Conservation (phyloP, 2,113 vertebrate genomes). For the Okapia johnstoni region DNA sequence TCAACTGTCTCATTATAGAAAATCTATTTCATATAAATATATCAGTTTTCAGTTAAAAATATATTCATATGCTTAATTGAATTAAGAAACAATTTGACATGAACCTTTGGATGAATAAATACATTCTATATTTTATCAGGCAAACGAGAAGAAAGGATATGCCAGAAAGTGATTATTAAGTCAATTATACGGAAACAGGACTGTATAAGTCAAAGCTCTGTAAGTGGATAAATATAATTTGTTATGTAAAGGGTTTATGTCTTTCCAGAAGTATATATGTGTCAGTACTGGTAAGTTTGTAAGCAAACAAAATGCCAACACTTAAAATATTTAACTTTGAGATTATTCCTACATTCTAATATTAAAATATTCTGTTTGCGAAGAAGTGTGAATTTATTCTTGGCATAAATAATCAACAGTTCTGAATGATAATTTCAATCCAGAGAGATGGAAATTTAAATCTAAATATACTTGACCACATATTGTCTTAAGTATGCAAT, state of each 20-base stretch:
- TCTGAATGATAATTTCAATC: neutral
- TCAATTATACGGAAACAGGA: conserved; percentile 95
- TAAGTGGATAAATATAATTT: conserved; percentile 78
- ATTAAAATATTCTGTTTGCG: conserved; percentile 34
- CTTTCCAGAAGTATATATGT: neutral
- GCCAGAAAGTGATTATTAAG: conserved; percentile 94
- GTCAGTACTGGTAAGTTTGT: neutral
- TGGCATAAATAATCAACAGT: neutral
- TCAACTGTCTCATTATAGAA: neutral
- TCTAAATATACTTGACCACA: neutral
- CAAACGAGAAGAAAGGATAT: conserved; percentile 94
- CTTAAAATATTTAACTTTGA: neutral
- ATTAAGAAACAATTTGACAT: neutral
- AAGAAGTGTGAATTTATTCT: conserved; percentile 41
- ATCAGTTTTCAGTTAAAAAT: neutral
- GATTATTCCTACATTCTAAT: neutral
- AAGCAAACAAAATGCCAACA: neutral
- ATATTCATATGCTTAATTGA: neutral
- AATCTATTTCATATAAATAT: neutral
- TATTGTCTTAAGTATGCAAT: neutral
- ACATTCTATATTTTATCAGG: conserved; percentile 84
- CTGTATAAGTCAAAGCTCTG: conserved; percentile 93
- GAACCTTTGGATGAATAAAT: neutral
- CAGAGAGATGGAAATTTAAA: neutral
- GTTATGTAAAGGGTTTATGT: neutral